These are phyloP conservation scores for Anguilla megastoma DNA, from an alignment of 2,797 vertebrate genomes.

Conservation along the genomic window DNA sequence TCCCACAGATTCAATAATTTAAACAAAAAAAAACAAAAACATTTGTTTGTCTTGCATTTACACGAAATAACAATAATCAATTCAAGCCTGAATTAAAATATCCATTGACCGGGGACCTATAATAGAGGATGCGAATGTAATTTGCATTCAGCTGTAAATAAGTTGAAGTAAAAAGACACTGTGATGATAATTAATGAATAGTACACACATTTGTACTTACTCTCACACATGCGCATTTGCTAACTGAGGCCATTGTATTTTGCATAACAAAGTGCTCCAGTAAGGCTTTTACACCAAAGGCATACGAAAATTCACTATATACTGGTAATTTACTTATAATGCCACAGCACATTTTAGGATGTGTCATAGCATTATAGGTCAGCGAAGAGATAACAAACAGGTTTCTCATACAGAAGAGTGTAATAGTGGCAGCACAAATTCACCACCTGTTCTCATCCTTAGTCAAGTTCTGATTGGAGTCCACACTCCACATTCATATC, in stretches of 20 bases:
- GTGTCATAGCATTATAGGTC: not conserved
- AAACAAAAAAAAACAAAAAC: not conserved
- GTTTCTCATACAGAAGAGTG: not conserved
- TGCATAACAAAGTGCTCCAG: not conserved
- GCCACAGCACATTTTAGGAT: not conserved
- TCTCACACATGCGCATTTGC: not conserved
- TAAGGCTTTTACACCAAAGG: not conserved
- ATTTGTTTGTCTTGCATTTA: not conserved
- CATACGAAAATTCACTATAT: not conserved
- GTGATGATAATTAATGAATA: not conserved
- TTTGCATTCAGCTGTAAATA: not conserved
- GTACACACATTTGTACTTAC: not conserved
- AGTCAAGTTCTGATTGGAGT: not conserved
- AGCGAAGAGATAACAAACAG: not conserved
- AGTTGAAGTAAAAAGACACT: not conserved
- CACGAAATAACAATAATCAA: not conserved
- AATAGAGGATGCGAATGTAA: not conserved
- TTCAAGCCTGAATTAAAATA: not conserved
- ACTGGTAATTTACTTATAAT: slow-evolving; percentile 3
- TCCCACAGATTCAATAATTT: slow-evolving; percentile 20
- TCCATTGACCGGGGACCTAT: not conserved
- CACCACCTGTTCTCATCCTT: not conserved
- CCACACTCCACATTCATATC: not conserved
- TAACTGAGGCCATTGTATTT: not conserved
- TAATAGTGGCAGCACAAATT: not conserved